These are phyloP conservation scores for Drosophila crucigera DNA, from an alignment of 2,888 invertebrate species.

Conservation along the genomic window DNA sequence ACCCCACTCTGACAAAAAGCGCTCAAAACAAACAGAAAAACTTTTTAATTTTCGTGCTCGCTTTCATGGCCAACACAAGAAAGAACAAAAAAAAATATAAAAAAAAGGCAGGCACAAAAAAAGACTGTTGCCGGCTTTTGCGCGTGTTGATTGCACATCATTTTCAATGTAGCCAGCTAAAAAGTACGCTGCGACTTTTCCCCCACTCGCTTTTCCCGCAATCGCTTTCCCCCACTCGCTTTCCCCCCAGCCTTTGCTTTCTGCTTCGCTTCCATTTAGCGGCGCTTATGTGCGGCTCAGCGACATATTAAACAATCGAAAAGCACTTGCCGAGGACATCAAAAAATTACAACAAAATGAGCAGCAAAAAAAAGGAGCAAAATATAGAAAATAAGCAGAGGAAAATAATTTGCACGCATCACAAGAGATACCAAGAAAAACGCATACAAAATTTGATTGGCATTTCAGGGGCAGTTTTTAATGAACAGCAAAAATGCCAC, in stretches of 20 bases:
- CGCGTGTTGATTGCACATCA: constrained; percentile 68
- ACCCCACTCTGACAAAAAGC: neutral
- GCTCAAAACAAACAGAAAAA: constrained; percentile 53
- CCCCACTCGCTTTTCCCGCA: neutral
- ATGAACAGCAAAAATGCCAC: constrained; percentile 63
- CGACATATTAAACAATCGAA: constrained; percentile 77
- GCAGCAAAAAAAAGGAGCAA: constrained; percentile 8
- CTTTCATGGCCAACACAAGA: constrained; percentile 62
- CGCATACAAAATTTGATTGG: constrained; percentile 62
- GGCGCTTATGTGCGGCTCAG: constrained; percentile 70
- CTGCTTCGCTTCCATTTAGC: constrained; percentile 59
- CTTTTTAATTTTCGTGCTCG: constrained; percentile 73
- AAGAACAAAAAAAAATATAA: neutral
- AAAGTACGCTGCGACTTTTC: constrained; percentile 52
- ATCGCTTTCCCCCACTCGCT: constrained; percentile 23
- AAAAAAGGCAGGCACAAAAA: neutral
- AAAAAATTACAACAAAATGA: neutral
- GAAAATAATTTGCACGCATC: neutral
- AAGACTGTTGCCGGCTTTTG: constrained; percentile 19
- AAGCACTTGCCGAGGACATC: constrained; percentile 65
- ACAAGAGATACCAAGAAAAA: neutral
- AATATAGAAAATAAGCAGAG: constrained; percentile 14
- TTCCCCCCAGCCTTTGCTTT: neutral
- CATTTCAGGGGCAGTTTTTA: constrained; percentile 75
- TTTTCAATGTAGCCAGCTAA: constrained; percentile 58